These are phyloP conservation scores for Hydropsyche betteni DNA, from an alignment of 2,888 invertebrate species.

Conservation along the genomic window DNA sequence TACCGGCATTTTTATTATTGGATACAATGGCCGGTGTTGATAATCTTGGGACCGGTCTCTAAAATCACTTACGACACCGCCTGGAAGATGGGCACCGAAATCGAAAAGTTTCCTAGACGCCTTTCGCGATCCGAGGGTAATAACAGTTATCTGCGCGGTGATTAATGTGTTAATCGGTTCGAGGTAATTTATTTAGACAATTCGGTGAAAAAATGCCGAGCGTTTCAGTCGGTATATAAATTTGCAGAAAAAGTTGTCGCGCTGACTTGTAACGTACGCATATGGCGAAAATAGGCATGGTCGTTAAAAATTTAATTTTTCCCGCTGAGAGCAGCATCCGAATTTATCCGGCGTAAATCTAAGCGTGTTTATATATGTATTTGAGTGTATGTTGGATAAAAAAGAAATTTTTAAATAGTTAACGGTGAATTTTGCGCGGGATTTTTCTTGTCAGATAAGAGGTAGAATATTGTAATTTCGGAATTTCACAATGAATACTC, in stretches of 20 bases:
- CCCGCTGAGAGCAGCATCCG: background rate
- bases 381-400: background rate
- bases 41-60: slow-evolving; percentile 30
- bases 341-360: slow-evolving; percentile 1
- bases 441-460: slow-evolving; percentile 17
- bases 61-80: slow-evolving; percentile 17
- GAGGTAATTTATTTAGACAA: background rate
- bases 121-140: background rate
- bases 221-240: background rate
- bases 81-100: too few species aligned
- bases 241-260: slow-evolving; percentile 16
- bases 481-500: slow-evolving; percentile 3
- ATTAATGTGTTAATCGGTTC: slow-evolving; percentile 11
- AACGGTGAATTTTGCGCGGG: slow-evolving; percentile 6
- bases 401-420: background rate
- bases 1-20: slow-evolving; percentile 20
- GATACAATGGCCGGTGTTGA: slow-evolving; percentile 23
- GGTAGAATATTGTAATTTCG: background rate
- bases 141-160: slow-evolving; percentile 1
- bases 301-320: slow-evolving; percentile 18
- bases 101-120: too few species aligned
- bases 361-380: background rate
- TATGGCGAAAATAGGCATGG: background rate
- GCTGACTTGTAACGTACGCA: background rate
- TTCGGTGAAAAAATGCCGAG: background rate